Conservation (phyloP, 2,113 vertebrate genomes). For the Phrynosoma blainvillii region DNA sequence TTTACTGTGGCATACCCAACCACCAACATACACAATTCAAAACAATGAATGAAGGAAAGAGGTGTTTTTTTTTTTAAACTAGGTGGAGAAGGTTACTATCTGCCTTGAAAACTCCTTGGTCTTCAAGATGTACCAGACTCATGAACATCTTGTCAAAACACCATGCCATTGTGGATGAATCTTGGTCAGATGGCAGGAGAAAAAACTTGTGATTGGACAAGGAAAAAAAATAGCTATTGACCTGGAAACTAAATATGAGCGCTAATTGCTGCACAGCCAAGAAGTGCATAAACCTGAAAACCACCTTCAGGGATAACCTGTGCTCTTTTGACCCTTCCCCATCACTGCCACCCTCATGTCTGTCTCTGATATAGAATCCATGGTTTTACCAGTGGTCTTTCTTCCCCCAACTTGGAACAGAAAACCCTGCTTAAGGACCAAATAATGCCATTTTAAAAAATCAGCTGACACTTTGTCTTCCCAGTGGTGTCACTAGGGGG, state of each 20-base stretch:
- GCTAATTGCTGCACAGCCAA: not conserved
- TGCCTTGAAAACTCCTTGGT: not conserved
- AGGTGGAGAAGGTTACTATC: not conserved
- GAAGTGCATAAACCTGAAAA: not conserved
- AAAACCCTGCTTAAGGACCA: not conserved
- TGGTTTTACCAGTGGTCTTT: not conserved
- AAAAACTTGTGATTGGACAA: not conserved
- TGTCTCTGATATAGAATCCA: not conserved
- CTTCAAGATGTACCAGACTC: not conserved
- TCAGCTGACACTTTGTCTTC: too few species aligned
- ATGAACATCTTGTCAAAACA: not conserved
- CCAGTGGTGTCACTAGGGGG: too few species aligned
- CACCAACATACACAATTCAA: not conserved
- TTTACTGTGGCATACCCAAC: not conserved
- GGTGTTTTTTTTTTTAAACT: too few species aligned
- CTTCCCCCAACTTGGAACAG: not conserved
- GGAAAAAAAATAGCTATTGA: not conserved
- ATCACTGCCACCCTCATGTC: not conserved
- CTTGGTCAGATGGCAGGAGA: too few species aligned
- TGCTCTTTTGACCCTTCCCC: not conserved
- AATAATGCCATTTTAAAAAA: not conserved
- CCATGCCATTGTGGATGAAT: not conserved
- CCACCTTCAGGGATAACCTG: not conserved
- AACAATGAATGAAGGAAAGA: not conserved
- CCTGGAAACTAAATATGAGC: not conserved